Evolutionary conservation across 2,797 vertebrate genomes (phyloP).

Genomic region (Gymnocypris eckloni): DNA sequence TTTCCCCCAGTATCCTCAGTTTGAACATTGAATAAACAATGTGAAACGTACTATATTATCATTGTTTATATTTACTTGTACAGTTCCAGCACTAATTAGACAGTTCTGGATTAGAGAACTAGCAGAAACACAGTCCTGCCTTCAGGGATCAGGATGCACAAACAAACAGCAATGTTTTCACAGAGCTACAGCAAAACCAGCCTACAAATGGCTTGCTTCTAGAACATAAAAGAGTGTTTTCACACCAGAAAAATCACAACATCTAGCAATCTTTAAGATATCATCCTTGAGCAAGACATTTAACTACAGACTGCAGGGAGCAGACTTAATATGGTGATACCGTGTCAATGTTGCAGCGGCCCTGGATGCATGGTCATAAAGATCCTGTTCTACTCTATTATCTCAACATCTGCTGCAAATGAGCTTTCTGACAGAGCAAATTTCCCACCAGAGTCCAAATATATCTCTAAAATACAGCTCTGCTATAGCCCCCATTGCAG

Average conservation of each 20-base stretch:
- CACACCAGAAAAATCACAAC: neutral
- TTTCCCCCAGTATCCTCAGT: neutral
- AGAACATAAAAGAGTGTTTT: neutral
- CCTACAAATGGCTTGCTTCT: neutral
- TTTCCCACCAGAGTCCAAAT: conserved; percentile 36
- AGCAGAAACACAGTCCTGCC: neutral
- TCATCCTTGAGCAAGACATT: conserved; percentile 8
- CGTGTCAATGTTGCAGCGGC: conserved; percentile 8
- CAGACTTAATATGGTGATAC: conserved; percentile 29
- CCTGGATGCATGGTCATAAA: conserved; percentile 3
- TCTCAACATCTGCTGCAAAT: conserved; percentile 43
- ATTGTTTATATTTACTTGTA: neutral
- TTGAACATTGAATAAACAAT: neutral
- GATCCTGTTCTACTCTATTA: conserved; percentile 30
- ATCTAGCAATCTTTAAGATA: neutral
- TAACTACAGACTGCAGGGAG: neutral
- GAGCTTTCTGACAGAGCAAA: conserved; percentile 29
- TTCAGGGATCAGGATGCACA: neutral
- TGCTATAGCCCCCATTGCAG: neutral
- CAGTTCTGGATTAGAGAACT: neutral
- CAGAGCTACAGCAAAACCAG: neutral
- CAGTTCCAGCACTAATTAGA: neutral
- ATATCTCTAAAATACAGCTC: conserved; percentile 26
- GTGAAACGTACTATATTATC: neutral
- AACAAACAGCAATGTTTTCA: neutral